Percentiles rank a stretch among this genome's conserved stretches.
phyloP scores from a whole-genome alignment of 2,113 vertebrate species.

The Festucalex cinctus region DNA sequence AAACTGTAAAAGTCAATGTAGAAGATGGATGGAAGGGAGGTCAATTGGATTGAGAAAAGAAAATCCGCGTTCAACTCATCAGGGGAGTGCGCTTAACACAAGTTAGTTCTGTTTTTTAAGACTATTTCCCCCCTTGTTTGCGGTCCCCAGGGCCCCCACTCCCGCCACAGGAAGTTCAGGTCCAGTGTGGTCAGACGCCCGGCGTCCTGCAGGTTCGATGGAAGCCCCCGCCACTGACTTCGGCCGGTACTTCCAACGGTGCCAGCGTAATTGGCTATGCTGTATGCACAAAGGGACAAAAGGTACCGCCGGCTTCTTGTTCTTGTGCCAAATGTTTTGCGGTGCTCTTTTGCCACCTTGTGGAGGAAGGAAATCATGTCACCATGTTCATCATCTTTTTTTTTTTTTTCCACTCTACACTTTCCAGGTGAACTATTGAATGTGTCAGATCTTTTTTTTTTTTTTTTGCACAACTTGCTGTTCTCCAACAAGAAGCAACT shows the following conservation, averaged over 20 bases:
- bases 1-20: too few species aligned
- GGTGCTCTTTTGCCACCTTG: slow-evolving; percentile 61
- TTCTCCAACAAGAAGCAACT: too few species aligned
- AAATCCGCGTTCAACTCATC: background rate
- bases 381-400: background rate
- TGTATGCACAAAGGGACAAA: slow-evolving; percentile 90
- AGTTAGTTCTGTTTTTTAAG: background rate
- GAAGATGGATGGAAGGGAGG: too few species aligned
- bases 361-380: slow-evolving; percentile 41
- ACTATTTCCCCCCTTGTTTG: background rate
- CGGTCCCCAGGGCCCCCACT: slow-evolving; percentile 82
- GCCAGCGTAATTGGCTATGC: slow-evolving; percentile 89
- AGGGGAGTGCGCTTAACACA: background rate
- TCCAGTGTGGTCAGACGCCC: slow-evolving; percentile 79
- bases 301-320: slow-evolving; percentile 71
- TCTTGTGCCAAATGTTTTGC: slow-evolving; percentile 6
- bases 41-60: too few species aligned
- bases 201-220: slow-evolving; percentile 85
- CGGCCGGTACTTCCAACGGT: slow-evolving; percentile 89
- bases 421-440: too few species aligned
- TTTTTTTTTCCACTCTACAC: too few species aligned
- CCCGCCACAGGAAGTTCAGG: slow-evolving; percentile 85
- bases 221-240: slow-evolving; percentile 83
- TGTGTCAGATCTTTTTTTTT: too few species aligned
- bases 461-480: too few species aligned